phyloP scores from a whole-genome alignment of 2,888 invertebrate species.

The Agriopis leucophaearia region DNA sequence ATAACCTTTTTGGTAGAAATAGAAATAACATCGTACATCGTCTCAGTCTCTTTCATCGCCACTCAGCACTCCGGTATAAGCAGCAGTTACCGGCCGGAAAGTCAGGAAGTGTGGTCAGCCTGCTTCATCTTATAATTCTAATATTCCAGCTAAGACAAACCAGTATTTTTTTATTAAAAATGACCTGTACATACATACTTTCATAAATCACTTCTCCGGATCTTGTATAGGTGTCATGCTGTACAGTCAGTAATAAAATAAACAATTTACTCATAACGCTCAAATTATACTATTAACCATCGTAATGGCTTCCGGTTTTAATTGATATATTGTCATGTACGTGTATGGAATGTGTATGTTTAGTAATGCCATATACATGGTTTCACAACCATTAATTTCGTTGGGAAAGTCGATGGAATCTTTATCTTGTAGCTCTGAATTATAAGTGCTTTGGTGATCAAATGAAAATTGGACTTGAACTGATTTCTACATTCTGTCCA shows the following conservation, averaged over 20 bases:
- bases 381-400: constrained; percentile 49
- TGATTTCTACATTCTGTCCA: no score
- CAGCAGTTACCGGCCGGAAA: no score
- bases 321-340: constrained; percentile 59
- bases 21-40: no score
- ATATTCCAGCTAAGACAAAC: no score
- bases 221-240: constrained; percentile 16
- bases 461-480: no score
- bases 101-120: no score
- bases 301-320: constrained; percentile 67
- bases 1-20: no score
- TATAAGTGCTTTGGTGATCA: no score
- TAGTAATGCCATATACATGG: constrained; percentile 53
- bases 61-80: no score
- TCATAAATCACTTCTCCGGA: constrained; percentile 5
- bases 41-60: no score
- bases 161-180: neutral
- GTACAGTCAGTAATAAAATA: constrained; percentile 27
- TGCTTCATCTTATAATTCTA: no score
- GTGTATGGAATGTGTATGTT: constrained; percentile 57
- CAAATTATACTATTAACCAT: constrained; percentile 55
- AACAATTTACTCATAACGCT: constrained; percentile 40
- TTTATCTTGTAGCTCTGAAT: constrained; percentile 21
- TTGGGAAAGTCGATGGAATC: constrained; percentile 52
- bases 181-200: neutral